Evolutionary conservation across 2,888 invertebrate species (phyloP).

Genomic region (Nymphalis c-album): DNA sequence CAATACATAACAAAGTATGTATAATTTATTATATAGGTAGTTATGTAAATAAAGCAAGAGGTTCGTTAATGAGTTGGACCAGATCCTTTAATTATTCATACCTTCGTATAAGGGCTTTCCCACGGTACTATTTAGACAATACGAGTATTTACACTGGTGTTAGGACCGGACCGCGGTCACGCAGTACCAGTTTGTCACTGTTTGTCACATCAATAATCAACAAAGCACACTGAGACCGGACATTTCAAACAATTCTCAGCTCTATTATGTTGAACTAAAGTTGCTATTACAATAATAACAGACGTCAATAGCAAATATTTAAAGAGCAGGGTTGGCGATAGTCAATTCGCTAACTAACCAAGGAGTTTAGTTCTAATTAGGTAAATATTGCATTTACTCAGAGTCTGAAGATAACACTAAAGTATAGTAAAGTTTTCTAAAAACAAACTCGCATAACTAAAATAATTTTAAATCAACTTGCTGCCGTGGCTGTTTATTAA

Average conservation of each 20-base stretch:
- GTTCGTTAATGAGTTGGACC: constrained; percentile 1
- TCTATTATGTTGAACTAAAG: neutral
- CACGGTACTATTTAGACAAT: constrained; percentile 54
- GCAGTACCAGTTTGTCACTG: constrained; percentile 44
- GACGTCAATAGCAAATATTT: constrained; percentile 2
- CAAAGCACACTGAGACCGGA: constrained; percentile 9
- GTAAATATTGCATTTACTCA: constrained; percentile 23
- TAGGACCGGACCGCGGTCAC: constrained; percentile 51
- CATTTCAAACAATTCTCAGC: neutral
- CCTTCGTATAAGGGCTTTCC: constrained; percentile 43
- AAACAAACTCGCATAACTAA: neutral
- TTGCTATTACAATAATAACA: neutral
- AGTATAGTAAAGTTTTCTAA: neutral
- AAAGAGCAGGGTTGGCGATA: constrained; percentile 9
- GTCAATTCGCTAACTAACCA: constrained; percentile 31
- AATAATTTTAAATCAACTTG: neutral
- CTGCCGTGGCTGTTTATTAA: too few species aligned
- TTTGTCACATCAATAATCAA: constrained; percentile 43
- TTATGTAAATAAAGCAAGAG: neutral
- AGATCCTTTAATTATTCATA: constrained; percentile 23
- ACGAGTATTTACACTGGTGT: constrained; percentile 43
- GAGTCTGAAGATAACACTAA: neutral
- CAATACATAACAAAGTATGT: too few species aligned
- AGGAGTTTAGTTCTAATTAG: constrained; percentile 23
- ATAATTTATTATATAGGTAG: too few species aligned